Evolutionary conservation across 1,140 invertebrate species (phyloP).

Genomic region (Chelonus insularis): DNA sequence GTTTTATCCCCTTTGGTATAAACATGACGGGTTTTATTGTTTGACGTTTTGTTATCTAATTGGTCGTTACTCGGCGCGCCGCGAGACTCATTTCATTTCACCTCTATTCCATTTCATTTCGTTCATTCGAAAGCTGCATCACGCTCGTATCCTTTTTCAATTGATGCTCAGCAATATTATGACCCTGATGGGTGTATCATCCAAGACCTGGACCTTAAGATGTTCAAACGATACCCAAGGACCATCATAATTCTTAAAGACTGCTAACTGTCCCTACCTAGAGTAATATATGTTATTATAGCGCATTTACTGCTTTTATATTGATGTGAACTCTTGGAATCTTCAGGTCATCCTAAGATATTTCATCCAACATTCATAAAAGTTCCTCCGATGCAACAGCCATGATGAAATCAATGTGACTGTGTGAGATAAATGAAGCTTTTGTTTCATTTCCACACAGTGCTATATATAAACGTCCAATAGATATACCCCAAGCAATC

Average conservation of each 20-base stretch:
- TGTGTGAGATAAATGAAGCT: slow-evolving; percentile 3
- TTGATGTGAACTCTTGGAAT: background rate
- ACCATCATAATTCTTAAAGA: background rate
- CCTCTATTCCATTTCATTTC: slow-evolving; percentile 33
- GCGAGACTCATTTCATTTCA: slow-evolving; percentile 36
- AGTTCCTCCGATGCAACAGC: background rate
- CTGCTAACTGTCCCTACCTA: background rate
- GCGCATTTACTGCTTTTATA: slow-evolving; percentile 1
- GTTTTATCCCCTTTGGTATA: slow-evolving; percentile 49
- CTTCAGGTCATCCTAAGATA: background rate
- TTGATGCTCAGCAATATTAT: slow-evolving; percentile 9
- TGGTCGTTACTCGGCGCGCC: slow-evolving; percentile 48
- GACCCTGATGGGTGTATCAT: background rate
- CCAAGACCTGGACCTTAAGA: background rate
- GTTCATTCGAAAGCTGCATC: slow-evolving; percentile 27
- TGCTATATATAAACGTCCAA: background rate
- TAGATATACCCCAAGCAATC: slow-evolving; percentile 9
- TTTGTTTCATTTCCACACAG: slow-evolving; percentile 16
- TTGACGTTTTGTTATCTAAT: slow-evolving; percentile 57
- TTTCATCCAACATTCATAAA: background rate
- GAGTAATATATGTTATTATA: background rate
- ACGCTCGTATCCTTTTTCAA: slow-evolving; percentile 17
- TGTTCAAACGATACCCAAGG: background rate
- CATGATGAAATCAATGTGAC: background rate
- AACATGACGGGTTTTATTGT: slow-evolving; percentile 54